Conservation (phyloP, 2,113 vertebrate species). For the Myiozetetes cayanensis region DNA sequence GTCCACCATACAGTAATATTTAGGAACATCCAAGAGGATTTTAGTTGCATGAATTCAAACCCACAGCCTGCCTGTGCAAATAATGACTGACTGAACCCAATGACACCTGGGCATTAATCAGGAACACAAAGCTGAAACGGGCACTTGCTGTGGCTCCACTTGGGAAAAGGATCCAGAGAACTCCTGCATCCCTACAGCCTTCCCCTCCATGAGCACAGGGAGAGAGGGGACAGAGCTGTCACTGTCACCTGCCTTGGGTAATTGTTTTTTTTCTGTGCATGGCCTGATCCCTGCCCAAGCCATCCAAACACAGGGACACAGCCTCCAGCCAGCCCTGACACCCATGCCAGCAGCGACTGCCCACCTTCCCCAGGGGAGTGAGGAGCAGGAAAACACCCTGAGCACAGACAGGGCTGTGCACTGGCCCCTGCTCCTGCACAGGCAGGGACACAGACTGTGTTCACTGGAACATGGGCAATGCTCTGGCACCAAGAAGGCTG, state of each 20-base stretch:
- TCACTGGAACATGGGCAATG: background rate
- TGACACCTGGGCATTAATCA: background rate
- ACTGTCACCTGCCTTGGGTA: background rate
- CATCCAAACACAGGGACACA: fast-evolving
- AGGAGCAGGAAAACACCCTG: background rate
- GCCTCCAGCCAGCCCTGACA: no score
- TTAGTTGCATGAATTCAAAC: background rate
- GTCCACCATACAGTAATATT: background rate
- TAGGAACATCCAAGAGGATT: background rate
- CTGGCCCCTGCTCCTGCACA: background rate
- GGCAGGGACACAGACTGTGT: background rate
- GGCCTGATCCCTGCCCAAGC: background rate
- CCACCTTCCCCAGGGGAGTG: background rate
- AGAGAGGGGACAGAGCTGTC: background rate
- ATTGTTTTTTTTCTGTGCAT: background rate
- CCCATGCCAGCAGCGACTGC: fast-evolving
- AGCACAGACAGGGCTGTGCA: background rate
- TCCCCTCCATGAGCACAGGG: fast-evolving
- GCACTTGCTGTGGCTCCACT: background rate
- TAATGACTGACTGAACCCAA: background rate
- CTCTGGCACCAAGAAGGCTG: background rate
- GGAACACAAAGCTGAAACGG: background rate
- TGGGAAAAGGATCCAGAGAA: background rate
- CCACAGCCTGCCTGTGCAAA: background rate
- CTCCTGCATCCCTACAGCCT: background rate